Evolutionary conservation across 2,797 vertebrate species (phyloP).

Genomic region (Chaetodon trifasciatus): DNA sequence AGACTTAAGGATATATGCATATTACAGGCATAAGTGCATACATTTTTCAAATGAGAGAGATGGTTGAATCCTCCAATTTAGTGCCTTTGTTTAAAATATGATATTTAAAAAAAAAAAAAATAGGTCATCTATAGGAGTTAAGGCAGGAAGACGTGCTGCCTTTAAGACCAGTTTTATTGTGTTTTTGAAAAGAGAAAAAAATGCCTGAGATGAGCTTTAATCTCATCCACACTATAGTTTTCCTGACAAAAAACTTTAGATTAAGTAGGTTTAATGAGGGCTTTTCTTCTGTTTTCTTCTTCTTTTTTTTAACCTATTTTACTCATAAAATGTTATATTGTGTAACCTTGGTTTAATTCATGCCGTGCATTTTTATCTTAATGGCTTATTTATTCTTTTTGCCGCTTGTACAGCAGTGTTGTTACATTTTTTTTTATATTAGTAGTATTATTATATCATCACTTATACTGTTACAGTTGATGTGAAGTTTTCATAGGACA

Average conservation of each 20-base stretch:
- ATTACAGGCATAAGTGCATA: constrained; percentile 47
- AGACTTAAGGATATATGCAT: constrained; percentile 38
- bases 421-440: constrained; percentile 43
- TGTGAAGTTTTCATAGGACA: constrained; percentile 50
- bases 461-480: constrained; percentile 63
- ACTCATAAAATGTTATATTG: constrained; percentile 52
- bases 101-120: background rate
- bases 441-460: constrained; percentile 54
- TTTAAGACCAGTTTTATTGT: constrained; percentile 29
- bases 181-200: constrained; percentile 16
- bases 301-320: constrained; percentile 60
- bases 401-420: constrained; percentile 69
- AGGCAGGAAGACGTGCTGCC: background rate
- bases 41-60: constrained; percentile 36
- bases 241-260: constrained; percentile 16
- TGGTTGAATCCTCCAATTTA: constrained; percentile 55
- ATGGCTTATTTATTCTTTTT: constrained; percentile 79
- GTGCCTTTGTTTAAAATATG: constrained; percentile 67
- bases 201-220: constrained; percentile 1
- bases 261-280: constrained; percentile 68
- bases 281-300: constrained; percentile 58
- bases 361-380: constrained; percentile 69
- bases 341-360: constrained; percentile 66
- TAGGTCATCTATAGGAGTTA: constrained; percentile 7
- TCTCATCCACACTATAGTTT: background rate